phyloP scores from a whole-genome alignment of 2,888 invertebrate genomes.

The Cosmia pyralina region DNA sequence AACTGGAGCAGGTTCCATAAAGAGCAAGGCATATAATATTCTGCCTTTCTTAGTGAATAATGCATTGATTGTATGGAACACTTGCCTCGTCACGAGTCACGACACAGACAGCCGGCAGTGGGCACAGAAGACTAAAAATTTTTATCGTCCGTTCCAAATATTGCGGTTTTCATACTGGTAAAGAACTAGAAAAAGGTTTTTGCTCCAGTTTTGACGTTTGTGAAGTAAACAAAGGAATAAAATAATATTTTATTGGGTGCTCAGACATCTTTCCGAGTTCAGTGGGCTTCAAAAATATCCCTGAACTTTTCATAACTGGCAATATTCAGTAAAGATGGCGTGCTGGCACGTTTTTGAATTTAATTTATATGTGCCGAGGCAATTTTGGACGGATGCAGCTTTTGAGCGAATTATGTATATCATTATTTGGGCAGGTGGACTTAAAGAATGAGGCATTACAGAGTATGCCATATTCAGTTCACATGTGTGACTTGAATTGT shows the following conservation, averaged over 20 bases:
- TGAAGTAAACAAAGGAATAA: conserved; percentile 44
- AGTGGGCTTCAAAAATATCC: conserved; percentile 36
- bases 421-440: conserved; percentile 65
- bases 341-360: conserved; percentile 22
- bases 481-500: conserved; percentile 23
- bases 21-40: conserved; percentile 55
- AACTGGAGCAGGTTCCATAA: conserved; percentile 69
- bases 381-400: conserved; percentile 49
- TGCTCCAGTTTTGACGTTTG: conserved; percentile 30
- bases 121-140: neutral
- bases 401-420: conserved; percentile 46
- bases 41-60: conserved; percentile 50
- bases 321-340: conserved; percentile 32
- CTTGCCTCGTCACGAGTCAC: conserved; percentile 18
- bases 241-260: conserved; percentile 43
- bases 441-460: conserved; percentile 43
- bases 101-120: conserved; percentile 3
- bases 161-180: conserved; percentile 7
- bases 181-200: conserved; percentile 19
- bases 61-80: conserved; percentile 38
- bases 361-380: conserved; percentile 16
- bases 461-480: conserved; percentile 31
- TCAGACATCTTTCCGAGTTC: conserved; percentile 23
- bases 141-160: conserved; percentile 6
- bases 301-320: conserved; percentile 39